Percentiles rank a stretch among this genome's conserved stretches.
Evolutionary conservation across 2,888 invertebrate genomes (phyloP).

Genomic region (Tanypteryx hageni): DNA sequence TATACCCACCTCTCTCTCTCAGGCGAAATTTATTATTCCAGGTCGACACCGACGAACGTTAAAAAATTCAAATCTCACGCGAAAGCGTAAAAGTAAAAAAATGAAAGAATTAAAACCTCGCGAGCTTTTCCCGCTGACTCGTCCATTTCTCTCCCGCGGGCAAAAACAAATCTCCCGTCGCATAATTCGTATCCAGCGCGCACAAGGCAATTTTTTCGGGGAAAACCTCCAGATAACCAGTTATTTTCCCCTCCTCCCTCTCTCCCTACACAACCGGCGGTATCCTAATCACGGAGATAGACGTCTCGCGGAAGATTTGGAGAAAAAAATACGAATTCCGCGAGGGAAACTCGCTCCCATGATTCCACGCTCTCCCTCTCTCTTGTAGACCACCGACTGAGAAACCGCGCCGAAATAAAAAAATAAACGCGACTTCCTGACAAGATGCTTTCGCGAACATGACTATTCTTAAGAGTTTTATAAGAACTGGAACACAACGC

Average conservation of each 20-base stretch:
- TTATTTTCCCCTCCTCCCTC: not conserved
- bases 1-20: not conserved
- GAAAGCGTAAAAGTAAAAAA: not conserved
- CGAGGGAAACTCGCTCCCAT: not conserved
- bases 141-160: not conserved
- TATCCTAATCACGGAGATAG: conserved; percentile 32
- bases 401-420: not conserved
- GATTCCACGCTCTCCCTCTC: not conserved
- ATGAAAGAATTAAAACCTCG: not conserved
- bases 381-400: not conserved
- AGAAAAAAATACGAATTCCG: not conserved
- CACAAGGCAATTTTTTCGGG: not conserved
- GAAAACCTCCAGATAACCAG: not conserved
- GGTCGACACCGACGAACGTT: not conserved
- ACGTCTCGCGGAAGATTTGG: not conserved
- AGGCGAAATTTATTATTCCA: not conserved
- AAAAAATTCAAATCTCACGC: not conserved
- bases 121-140: not conserved
- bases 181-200: not conserved
- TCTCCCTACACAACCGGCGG: not conserved
- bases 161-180: conserved; percentile 2
- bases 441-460: not conserved
- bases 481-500: not conserved
- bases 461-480: no score
- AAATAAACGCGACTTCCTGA: not conserved